A percentile compares a stretch with the other conserved stretches of the same genome.
Conservation (phyloP, 2,797 vertebrate genomes). For the Callimico goeldii region DNA sequence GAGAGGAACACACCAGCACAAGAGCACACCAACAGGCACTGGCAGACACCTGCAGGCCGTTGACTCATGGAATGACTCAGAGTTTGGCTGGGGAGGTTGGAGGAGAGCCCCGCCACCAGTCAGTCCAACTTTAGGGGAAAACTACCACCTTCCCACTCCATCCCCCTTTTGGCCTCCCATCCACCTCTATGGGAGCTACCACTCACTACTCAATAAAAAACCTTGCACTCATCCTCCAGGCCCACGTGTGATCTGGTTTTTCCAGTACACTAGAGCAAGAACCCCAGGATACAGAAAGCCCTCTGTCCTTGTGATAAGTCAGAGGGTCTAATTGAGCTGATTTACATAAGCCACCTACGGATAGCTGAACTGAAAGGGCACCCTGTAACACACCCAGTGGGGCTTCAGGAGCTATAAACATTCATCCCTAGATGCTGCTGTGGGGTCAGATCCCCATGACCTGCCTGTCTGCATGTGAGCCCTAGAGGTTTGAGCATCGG, state of each 20-base stretch:
- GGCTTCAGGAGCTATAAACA: neutral
- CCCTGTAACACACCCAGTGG: neutral
- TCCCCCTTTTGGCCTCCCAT: no score
- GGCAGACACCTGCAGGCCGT: no score
- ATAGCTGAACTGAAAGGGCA: neutral
- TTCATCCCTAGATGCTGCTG: neutral
- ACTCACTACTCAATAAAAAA: no score
- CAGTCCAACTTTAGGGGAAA: no score
- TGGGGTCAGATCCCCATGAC: neutral
- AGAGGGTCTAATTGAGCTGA: neutral
- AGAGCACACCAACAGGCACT: no score
- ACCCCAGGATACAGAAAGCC: neutral
- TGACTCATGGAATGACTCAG: no score
- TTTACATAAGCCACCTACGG: neutral
- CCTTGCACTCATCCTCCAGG: neutral
- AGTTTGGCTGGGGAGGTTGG: no score
- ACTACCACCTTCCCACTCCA: no score
- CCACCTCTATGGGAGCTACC: no score
- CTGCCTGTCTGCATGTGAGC: neutral
- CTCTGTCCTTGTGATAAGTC: neutral
- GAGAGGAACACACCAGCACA: no score
- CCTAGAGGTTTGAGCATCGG: neutral
- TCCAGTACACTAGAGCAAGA: neutral
- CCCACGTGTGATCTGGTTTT: neutral
- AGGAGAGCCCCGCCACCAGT: no score